These are phyloP conservation scores for Dendronephthya gigantea DNA, from an alignment of 64 coral and sea anemone genomes.

Conservation along the genomic window DNA sequence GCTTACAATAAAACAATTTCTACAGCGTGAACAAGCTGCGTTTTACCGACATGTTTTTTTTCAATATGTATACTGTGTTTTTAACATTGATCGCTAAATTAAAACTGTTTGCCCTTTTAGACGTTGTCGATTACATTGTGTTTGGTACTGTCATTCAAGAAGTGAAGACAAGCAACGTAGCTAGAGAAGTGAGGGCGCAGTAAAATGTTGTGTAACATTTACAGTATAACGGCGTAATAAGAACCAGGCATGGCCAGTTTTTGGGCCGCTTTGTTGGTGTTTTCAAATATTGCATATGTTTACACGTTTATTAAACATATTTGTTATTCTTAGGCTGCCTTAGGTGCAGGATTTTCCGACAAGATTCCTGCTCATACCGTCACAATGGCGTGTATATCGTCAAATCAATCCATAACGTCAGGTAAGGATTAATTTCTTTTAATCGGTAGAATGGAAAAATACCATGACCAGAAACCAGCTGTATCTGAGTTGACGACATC, in stretches of 20 bases:
- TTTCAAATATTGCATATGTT: neutral
- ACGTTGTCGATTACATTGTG: constrained; percentile 73
- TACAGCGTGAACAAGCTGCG: too few relatives aligned
- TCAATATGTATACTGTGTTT: neutral
- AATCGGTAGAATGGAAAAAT: neutral
- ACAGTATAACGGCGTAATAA: neutral
- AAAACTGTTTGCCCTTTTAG: too few relatives aligned
- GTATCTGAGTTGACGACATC: too few relatives aligned
- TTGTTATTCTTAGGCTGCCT: constrained; percentile 49
- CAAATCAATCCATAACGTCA: constrained; percentile 83
- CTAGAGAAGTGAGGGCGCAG: constrained; percentile 53
- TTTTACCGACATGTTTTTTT: neutral
- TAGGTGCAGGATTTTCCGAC: constrained; percentile 81
- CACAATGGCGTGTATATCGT: constrained; percentile 97
- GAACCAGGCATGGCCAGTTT: too few relatives aligned
- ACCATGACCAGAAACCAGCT: too few relatives aligned
- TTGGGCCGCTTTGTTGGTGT: neutral
- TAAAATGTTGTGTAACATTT: neutral
- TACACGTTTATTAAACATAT: neutral
- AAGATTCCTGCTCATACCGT: constrained; percentile 80
- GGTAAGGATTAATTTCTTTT: constrained; percentile 25
- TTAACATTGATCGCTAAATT: neutral
- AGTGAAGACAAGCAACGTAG: constrained; percentile 88
- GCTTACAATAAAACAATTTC: too few relatives aligned
- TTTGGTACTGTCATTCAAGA: constrained; percentile 98